These are phyloP conservation scores for Charina bottae DNA, from an alignment of 2,113 vertebrate species.

Conservation along the genomic window DNA sequence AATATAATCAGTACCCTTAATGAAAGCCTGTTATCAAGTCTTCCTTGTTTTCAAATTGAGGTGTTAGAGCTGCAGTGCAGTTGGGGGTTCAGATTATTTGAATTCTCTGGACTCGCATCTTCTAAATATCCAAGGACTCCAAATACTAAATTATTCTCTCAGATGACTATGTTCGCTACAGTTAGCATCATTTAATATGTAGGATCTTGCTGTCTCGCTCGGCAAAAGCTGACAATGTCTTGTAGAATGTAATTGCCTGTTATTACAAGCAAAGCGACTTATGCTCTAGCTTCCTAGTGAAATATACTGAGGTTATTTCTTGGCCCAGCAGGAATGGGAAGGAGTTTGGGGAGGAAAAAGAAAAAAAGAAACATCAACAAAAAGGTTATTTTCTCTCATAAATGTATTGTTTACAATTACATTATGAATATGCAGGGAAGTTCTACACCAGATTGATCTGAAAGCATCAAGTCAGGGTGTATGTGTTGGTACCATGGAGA, in stretches of 20 bases:
- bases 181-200: not conserved
- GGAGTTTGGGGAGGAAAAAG: not conserved
- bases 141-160: not conserved
- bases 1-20: conserved; percentile 5
- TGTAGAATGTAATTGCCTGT: not conserved
- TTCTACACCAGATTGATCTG: not conserved
- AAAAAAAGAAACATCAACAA: not conserved
- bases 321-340: not conserved
- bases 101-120: not conserved
- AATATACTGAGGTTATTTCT: not conserved
- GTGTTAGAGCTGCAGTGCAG: conserved; percentile 18
- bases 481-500: not conserved
- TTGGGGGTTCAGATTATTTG: not conserved
- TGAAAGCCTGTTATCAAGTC: conserved; percentile 18
- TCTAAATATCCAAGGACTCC: not conserved
- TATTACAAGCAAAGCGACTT: not conserved
- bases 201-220: not conserved
- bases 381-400: not conserved
- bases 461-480: not conserved
- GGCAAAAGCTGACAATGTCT: not conserved
- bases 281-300: not conserved
- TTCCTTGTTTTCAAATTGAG: conserved; percentile 8
- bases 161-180: not conserved
- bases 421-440: accelerated
- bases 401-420: not conserved